Conservation (phyloP, 2,797 vertebrate species). For the Scleropages formosus region DNA sequence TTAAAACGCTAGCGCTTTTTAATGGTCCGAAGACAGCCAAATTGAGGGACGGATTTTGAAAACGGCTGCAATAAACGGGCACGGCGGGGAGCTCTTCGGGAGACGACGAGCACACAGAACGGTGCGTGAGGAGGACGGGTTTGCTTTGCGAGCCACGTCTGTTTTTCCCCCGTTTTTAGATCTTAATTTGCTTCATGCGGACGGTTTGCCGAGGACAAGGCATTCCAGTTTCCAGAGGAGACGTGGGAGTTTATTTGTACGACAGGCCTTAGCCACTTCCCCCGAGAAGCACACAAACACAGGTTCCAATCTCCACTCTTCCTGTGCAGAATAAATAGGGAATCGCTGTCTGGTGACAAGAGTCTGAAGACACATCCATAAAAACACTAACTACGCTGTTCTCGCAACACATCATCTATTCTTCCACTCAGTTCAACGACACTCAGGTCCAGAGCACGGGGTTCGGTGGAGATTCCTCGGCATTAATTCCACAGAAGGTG, state of each 20-base stretch:
- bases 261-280: background rate
- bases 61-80: background rate
- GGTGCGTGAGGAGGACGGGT: background rate
- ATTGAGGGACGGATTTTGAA: background rate
- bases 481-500: background rate
- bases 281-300: background rate
- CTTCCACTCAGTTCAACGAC: background rate
- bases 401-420: background rate
- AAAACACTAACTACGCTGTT: background rate
- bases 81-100: background rate
- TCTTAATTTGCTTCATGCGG: constrained; percentile 35
- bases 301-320: background rate
- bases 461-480: background rate
- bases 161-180: background rate
- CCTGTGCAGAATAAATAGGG: constrained; percentile 3
- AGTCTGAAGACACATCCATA: constrained; percentile 1
- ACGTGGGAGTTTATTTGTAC: constrained; percentile 30
- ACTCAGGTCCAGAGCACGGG: background rate
- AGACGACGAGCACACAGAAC: background rate
- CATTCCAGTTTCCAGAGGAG: constrained; percentile 29
- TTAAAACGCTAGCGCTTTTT: background rate
- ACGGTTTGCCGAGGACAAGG: constrained; percentile 25
- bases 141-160: background rate
- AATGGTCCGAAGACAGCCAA: background rate
- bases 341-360: constrained; percentile 14